These are phyloP conservation scores for Lytechinus variegatus DNA, from an alignment of 35 echinoderm and acorn worm genomes.

Conservation along the genomic window DNA sequence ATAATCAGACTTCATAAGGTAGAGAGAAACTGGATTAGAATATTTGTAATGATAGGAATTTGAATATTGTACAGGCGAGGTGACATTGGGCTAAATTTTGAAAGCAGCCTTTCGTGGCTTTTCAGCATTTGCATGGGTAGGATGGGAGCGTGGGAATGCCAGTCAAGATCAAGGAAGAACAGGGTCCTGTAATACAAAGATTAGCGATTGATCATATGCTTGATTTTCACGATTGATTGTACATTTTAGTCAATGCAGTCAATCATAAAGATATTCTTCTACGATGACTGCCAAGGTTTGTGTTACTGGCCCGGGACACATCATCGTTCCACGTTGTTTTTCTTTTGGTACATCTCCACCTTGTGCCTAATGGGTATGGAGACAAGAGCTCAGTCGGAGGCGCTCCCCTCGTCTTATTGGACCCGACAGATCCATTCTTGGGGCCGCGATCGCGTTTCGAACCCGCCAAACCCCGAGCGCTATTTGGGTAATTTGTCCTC, in stretches of 20 bases:
- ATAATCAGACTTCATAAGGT: background rate
- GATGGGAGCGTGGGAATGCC: background rate
- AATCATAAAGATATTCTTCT: too few species aligned
- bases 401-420: background rate
- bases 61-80: background rate
- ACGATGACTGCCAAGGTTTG: too few species aligned
- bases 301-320: background rate
- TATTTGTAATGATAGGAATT: background rate
- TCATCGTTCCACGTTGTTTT: constrained; percentile 8
- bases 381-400: constrained; percentile 33
- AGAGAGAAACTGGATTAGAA: background rate
- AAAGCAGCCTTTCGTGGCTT: background rate
- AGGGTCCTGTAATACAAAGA: too few species aligned
- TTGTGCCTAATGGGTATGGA: constrained; percentile 19
- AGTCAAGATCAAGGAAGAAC: constrained; percentile 27
- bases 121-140: background rate
- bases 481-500: background rate
- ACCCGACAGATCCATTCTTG: constrained; percentile 35
- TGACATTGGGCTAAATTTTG: background rate
- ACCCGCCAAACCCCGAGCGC: background rate
- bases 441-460: constrained; percentile 11
- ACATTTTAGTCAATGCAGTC: too few species aligned
- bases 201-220: too few species aligned
- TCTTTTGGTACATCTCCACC: constrained; percentile 29
- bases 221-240: too few species aligned